Evolutionary conservation across 2,797 vertebrate species (phyloP).

Genomic region (Cuculus canorus): DNA sequence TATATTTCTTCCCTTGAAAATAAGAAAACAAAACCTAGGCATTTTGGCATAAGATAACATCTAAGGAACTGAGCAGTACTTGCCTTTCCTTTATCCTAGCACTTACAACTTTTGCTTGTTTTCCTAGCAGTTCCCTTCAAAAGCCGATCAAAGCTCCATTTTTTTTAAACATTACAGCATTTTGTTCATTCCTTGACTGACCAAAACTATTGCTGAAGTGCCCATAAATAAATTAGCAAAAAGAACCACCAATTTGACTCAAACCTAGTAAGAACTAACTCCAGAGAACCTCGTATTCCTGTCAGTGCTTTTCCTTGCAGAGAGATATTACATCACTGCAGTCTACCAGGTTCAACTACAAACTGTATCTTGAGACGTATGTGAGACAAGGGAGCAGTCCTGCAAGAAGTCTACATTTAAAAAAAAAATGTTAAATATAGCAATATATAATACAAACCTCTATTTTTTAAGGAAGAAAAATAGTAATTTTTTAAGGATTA

Average conservation of each 20-base stretch:
- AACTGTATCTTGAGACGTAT: not conserved
- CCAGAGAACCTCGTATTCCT: not conserved
- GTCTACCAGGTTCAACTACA: not conserved
- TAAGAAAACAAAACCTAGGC: not conserved
- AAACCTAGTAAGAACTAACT: not conserved
- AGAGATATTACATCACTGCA: not conserved
- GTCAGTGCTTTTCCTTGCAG: not conserved
- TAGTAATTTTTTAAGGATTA: not conserved
- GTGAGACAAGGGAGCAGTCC: not conserved
- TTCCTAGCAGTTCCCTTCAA: not conserved
- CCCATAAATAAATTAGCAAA: constrained; percentile 21
- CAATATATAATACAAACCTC: not conserved
- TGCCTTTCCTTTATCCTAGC: not conserved
- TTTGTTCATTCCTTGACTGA: constrained; percentile 40
- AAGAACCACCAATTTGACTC: rapidly evolving
- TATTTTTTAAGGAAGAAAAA: not conserved
- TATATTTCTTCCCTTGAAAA: constrained; percentile 1
- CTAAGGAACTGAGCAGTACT: not conserved
- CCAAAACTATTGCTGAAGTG: constrained; percentile 64
- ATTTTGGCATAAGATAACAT: constrained; percentile 9
- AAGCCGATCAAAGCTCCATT: not conserved
- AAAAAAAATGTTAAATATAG: not conserved
- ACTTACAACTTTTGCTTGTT: not conserved
- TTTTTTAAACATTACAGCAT: constrained; percentile 5
- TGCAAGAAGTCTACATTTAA: not conserved